phyloP scores from a whole-genome alignment of 1,140 invertebrate species.

The Zaprionus kolodkinae region DNA sequence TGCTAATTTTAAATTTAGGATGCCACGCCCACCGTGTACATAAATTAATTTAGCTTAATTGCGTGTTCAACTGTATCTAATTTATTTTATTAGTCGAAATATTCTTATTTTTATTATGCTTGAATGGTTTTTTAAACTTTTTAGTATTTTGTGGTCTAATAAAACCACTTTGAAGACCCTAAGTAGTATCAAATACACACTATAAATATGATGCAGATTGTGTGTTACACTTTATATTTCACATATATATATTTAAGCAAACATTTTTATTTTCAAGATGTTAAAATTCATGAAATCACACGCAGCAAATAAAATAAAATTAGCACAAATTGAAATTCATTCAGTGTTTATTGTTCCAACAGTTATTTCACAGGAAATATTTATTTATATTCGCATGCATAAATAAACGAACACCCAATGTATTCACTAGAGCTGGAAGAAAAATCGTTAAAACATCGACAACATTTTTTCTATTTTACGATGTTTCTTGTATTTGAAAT shows the following conservation, averaged over 20 bases:
- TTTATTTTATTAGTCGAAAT: no score
- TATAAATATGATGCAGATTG: neutral
- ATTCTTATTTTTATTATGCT: no score
- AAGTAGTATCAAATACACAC: neutral
- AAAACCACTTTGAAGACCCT: neutral
- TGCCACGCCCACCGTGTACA: neutral
- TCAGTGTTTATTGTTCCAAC: neutral
- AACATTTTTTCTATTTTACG: no score
- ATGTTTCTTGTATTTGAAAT: no score
- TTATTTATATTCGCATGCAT: neutral
- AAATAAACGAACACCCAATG: neutral
- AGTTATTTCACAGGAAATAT: neutral
- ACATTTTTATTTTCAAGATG: constrained; percentile 6
- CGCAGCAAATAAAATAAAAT: constrained; percentile 1
- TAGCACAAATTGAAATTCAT: constrained; percentile 1
- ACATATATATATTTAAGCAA: neutral
- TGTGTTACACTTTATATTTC: neutral
- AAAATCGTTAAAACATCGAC: no score
- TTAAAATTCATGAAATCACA: constrained; percentile 10
- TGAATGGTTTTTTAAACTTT: neutral
- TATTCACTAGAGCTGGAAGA: neutral
- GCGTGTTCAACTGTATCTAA: no score
- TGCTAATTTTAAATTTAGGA: neutral
- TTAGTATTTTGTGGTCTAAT: neutral
- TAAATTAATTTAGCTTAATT: no score